Conservation (phyloP, 2,888 invertebrate genomes). For the Drosophila stalkeri region DNA sequence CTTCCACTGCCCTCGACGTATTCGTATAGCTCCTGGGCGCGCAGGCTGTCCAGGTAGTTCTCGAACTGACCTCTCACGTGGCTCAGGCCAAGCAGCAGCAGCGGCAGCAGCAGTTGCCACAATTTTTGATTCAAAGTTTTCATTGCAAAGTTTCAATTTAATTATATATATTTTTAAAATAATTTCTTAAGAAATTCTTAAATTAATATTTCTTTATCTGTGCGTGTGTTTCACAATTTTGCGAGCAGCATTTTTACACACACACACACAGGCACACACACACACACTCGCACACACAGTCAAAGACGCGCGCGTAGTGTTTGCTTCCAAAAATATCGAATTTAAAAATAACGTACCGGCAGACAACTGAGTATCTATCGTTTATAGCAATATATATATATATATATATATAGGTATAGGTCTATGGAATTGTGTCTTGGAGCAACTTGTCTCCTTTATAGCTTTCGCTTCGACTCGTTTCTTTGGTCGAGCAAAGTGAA, state of each 20-base stretch:
- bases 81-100: constrained; percentile 43
- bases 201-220: constrained; percentile 9
- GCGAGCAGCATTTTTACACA: constrained; percentile 65
- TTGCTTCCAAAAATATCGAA: constrained; percentile 78
- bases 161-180: not conserved
- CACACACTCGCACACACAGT: constrained; percentile 12
- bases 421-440: constrained; percentile 62
- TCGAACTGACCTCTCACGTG: constrained; percentile 71
- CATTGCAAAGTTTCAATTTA: constrained; percentile 40
- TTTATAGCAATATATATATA: constrained; percentile 17
- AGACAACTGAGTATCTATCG: constrained; percentile 38
- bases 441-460: constrained; percentile 31
- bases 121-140: constrained; percentile 60
- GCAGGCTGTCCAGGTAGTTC: constrained; percentile 78
- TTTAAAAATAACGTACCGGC: constrained; percentile 80
- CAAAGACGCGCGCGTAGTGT: constrained; percentile 36
- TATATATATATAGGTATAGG: constrained; percentile 7
- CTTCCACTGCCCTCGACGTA: constrained; percentile 64
- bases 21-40: constrained; percentile 80
- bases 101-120: constrained; percentile 57
- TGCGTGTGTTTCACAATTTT: constrained; percentile 60
- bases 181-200: constrained; percentile 15
- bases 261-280: constrained; percentile 28
- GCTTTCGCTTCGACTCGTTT: constrained; percentile 12
- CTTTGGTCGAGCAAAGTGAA: constrained; percentile 48